Base-by-base conservation (phyloP, 2,113 vertebrate genomes). In the Neogobius melanostomus region DNA sequence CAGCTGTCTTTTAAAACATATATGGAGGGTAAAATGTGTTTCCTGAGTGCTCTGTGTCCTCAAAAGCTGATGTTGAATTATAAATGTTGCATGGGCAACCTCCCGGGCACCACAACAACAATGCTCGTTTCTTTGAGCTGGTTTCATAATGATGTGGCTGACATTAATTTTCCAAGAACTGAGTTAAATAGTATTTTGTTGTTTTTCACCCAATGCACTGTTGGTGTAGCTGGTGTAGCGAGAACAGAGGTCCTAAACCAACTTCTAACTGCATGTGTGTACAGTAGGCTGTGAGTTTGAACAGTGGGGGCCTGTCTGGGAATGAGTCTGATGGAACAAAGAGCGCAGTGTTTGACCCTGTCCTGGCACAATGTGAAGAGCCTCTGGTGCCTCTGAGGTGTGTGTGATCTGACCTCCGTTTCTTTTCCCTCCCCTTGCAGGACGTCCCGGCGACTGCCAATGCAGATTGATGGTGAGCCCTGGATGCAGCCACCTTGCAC, bases 381-480 rank as follows among this genome's bases (percentile, higher is more conserved):
- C 79, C 77, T 84, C 74, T 72, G 50, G 64, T 82, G 84, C 75
- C 78, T 86, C 76, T 21, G 77, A 79, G 73, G 74, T 84, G 87
- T 81, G 76, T 86, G 81, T 83, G 82, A 85, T 79, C 79, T 87
- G 81, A 89, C 86, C 85, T 69, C 6, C n/a, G 9, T 9, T 16
- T 7, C n/a, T 8, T 16, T 16, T 17, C n/a, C 17, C 52, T 17
- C 6, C 17, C 7, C 48, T 54, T 73, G 74, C 87, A 98, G 96
- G 90, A 98, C 96, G 0, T 95, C 94, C 80, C 94, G 97, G 47
- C 90, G 95, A 78, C 91, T 98, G 85, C 97, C 97, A 8, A 98
- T 98, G 97, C 97, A 98, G 92, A 96, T 98, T 57, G 97, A 98
- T 1, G 96, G 97, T 11, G 97, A 98, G 87, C 97, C 97, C 46